Evolutionary conservation across 2,113 vertebrate species (phyloP).

Genomic region (Salvelinus alpinus): DNA sequence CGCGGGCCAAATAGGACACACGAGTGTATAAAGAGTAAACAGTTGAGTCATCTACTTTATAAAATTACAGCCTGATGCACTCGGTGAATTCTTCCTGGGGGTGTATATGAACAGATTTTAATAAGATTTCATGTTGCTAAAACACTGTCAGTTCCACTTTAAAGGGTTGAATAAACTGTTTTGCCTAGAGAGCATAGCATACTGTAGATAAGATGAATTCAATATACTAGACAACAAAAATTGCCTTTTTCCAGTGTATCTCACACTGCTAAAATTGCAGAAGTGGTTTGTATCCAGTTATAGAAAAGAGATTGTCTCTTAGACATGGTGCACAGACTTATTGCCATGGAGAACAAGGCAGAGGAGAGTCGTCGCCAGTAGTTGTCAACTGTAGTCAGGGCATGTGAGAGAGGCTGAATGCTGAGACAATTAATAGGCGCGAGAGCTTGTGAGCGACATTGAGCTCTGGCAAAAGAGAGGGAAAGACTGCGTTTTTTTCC

Average conservation of each 20-base stretch:
- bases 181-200: conserved; percentile 44
- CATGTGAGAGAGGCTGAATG: conserved; percentile 46
- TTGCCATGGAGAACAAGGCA: conserved; percentile 20
- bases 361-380: neutral
- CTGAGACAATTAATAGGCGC: conserved; percentile 63
- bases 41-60: too few species aligned
- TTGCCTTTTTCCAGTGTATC: conserved; percentile 1
- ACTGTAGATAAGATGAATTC: conserved; percentile 58
- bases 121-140: too few species aligned
- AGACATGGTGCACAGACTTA: conserved; percentile 41
- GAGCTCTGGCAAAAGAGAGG: conserved; percentile 43
- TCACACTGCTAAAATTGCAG: neutral
- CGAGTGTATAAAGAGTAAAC: too few species aligned
- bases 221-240: conserved; percentile 56
- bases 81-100: too few species aligned
- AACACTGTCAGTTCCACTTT: neutral
- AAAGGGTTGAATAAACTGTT: conserved; percentile 55
- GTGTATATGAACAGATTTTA: too few species aligned
- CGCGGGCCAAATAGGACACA: too few species aligned
- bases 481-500: conserved; percentile 43
- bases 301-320: conserved; percentile 20
- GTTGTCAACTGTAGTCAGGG: conserved; percentile 42
- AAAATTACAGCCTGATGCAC: too few species aligned
- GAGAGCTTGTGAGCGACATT: conserved; percentile 67
- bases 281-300: conserved; percentile 14